phyloP scores from a whole-genome alignment of 2,797 vertebrate species.

The Crotalus adamanteus region DNA sequence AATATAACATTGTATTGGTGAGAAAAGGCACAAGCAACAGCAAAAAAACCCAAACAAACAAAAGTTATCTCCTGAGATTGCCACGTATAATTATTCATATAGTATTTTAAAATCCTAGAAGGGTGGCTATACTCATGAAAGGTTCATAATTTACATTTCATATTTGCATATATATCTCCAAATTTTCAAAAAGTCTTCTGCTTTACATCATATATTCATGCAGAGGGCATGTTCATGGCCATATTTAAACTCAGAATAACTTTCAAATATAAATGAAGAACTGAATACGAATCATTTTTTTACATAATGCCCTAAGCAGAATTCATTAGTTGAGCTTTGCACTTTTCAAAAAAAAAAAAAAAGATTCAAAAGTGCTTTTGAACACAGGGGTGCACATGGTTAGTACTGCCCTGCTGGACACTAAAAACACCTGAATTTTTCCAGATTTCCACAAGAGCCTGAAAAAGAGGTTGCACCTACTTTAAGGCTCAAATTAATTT shows the following conservation, averaged over 20 bases:
- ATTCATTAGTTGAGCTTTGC: not conserved
- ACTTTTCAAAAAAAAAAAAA: not conserved
- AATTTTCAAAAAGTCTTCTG: not conserved
- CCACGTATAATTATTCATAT: not conserved
- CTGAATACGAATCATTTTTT: not conserved
- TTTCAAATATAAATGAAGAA: not conserved
- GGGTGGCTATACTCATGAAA: not conserved
- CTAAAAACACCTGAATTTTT: not conserved
- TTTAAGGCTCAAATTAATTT: not conserved
- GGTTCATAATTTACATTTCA: not conserved
- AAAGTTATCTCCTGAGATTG: not conserved
- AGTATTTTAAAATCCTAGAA: not conserved
- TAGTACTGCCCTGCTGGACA: not conserved
- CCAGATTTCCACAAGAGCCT: not conserved
- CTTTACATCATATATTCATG: not conserved
- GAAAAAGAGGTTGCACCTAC: not conserved
- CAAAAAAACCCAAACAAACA: not conserved
- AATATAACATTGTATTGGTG: not conserved
- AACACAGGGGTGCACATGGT: not conserved
- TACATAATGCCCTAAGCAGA: not conserved
- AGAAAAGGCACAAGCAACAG: not conserved
- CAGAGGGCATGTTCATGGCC: not conserved
- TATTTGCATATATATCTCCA: not conserved
- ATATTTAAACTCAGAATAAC: not conserved
- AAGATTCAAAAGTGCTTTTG: not conserved